Conservation (phyloP, 1,140 invertebrate genomes). For the Penaeus chinensis region DNA sequence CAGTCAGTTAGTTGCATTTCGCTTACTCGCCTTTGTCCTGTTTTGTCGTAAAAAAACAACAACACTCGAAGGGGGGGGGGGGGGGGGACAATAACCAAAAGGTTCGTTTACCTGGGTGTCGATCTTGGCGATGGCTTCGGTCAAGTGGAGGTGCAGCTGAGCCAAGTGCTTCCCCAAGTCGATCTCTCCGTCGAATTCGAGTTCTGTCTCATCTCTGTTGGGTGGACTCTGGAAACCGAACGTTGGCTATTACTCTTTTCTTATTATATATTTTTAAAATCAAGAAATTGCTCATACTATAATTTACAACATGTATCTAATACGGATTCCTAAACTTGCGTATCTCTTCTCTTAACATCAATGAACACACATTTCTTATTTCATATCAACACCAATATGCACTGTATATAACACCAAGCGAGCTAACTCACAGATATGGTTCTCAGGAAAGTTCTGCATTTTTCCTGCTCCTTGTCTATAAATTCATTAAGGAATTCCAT, state of each 20-base stretch:
- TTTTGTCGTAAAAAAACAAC: too few species aligned
- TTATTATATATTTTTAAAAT: too few species aligned
- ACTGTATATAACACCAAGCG: neutral
- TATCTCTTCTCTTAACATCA: too few species aligned
- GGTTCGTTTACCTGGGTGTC: constrained; percentile 41
- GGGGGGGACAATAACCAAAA: neutral
- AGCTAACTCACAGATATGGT: constrained; percentile 78
- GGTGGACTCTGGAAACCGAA: constrained; percentile 23
- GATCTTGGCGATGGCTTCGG: constrained; percentile 33
- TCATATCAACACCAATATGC: too few species aligned
- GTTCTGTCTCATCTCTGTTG: constrained; percentile 13
- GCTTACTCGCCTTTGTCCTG: too few species aligned
- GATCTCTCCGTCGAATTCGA: constrained; percentile 78
- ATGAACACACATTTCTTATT: too few species aligned
- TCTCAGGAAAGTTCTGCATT: constrained; percentile 90
- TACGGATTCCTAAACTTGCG: too few species aligned
- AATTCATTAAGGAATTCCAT: constrained; percentile 98
- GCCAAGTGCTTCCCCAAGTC: constrained; percentile 85
- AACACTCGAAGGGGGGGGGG: too few species aligned
- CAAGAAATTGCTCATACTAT: too few species aligned
- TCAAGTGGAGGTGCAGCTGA: constrained; percentile 79
- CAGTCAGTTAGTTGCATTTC: too few species aligned
- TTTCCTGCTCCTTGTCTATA: constrained; percentile 87
- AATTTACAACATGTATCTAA: too few species aligned
- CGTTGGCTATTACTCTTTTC: too few species aligned